phyloP scores from a whole-genome alignment of 2,888 invertebrate genomes.

The Cryptophagus acutangulus region DNA sequence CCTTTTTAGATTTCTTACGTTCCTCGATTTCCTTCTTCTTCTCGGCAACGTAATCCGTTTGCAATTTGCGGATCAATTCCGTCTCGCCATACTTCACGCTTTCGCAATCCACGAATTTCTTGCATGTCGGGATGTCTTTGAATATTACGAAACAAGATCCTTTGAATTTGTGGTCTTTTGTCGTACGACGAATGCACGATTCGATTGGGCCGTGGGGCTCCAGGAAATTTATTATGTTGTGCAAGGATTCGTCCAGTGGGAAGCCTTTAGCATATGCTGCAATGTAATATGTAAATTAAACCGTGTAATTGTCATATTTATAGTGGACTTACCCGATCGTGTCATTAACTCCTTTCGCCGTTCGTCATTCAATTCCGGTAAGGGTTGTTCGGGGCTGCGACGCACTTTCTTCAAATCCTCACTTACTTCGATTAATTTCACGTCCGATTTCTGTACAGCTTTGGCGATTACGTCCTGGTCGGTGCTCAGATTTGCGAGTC shows the following conservation, averaged over 20 bases:
- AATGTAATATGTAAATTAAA: constrained; percentile 18
- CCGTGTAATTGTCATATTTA: not conserved
- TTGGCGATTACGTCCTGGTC: constrained; percentile 66
- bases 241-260: constrained; percentile 59
- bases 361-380: constrained; percentile 84
- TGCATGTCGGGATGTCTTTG: constrained; percentile 72
- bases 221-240: constrained; percentile 70
- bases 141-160: constrained; percentile 92
- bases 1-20: constrained; percentile 51
- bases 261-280: constrained; percentile 83
- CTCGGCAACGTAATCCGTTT: constrained; percentile 61
- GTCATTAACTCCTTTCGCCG: constrained; percentile 70
- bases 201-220: constrained; percentile 59
- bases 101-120: constrained; percentile 68
- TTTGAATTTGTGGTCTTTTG: constrained; percentile 67
- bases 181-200: constrained; percentile 61
- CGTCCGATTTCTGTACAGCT: constrained; percentile 70
- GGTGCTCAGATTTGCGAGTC: constrained; percentile 66
- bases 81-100: constrained; percentile 60
- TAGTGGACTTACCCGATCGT: constrained; percentile 54
- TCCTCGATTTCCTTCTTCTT: constrained; percentile 65
- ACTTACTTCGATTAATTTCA: constrained; percentile 66
- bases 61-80: constrained; percentile 65
- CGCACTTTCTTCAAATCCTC: constrained; percentile 60
- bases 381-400: constrained; percentile 64